Evolutionary conservation across 2,888 invertebrate species (phyloP), one percentile per base, ranked within the genome.

Genomic region (Cryptosula pallasiana): DNA sequence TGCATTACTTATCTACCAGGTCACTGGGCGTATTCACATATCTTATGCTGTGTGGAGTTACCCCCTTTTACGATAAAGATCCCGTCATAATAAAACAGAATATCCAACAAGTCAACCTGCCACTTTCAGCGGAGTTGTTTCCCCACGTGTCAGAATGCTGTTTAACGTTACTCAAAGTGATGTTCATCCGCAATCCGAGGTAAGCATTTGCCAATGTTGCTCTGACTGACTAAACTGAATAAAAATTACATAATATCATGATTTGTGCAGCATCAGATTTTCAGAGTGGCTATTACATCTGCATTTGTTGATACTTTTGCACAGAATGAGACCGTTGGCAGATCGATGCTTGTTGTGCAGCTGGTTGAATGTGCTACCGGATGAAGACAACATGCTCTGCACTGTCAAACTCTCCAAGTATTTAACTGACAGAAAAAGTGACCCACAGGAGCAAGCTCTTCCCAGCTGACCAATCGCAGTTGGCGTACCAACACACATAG

Each of bases 21-120:
- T 91, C 91, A 34, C 88, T 90, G 3, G 92, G 92, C 34, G 92
- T 92, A 69, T 89, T 92, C 76, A 83, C 92, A 75, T 92, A 92
- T 81, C 91, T 92, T 0, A 88, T 92, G 77, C 86, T 92, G 36
- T 92, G 90, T 82, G 88, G 88, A 27, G 86, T 92, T n/a, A 92
- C 92, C 2, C 92, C 92, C 1, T 93, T 92, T 85, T 85, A 92
- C 75, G 92, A 92, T 81, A 92, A 92, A 81, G 57, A 57, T 23
- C 3, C 5, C n/a, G 20, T 13, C 5, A 23, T 23, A 13, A 57
- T 23, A 57, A 23, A 13, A 57, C 9, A 57, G 5, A 57, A 57
- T 23, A 57, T 57, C 57, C 5, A 5, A 9, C 57, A 57, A 57
- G 57, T 9, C 3, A 57, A 57, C 25, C 57, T 23, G 5, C 23